phyloP scores from a whole-genome alignment of 2,888 invertebrate genomes.

The Eupithecia abbreviata region DNA sequence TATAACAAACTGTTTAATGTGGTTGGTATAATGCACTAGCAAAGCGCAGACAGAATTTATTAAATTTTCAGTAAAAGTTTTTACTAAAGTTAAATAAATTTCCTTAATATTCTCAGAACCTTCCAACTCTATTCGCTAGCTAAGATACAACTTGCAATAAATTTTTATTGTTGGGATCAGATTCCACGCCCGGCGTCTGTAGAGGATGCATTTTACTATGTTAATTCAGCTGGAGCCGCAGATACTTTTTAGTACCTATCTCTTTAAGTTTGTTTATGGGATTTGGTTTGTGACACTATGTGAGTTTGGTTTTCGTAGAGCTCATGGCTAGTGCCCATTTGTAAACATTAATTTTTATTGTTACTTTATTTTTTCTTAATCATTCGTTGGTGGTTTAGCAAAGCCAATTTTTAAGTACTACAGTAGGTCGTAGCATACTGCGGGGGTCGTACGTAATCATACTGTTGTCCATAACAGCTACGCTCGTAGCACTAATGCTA shows the following conservation, averaged over 20 bases:
- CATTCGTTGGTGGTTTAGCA: not conserved
- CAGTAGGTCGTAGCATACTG: not conserved
- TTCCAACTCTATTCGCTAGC: slow-evolving; percentile 1
- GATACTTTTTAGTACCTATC: not conserved
- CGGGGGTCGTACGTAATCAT: too few species aligned
- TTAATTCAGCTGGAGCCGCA: not conserved
- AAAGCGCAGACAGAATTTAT: not conserved
- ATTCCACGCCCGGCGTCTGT: not conserved
- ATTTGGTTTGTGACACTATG: too few species aligned
- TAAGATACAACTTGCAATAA: slow-evolving; percentile 17
- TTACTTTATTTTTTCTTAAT: not conserved
- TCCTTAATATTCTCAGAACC: not conserved
- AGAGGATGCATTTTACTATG: slow-evolving; percentile 15
- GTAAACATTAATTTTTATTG: not conserved
- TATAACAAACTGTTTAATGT: too few species aligned
- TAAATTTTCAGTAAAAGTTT: not conserved
- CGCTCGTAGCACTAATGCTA: not conserved
- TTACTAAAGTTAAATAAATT: not conserved
- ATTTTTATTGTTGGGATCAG: slow-evolving; percentile 8
- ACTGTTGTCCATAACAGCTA: too few species aligned
- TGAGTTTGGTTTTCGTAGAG: not conserved
- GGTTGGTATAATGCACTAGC: not conserved
- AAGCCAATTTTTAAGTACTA: not conserved
- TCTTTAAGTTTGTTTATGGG: not conserved
- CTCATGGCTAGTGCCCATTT: not conserved